Evolutionary conservation across 2,888 invertebrate genomes (phyloP), one percentile per base, ranked within the genome.

Genomic region (Smittia aterrima): DNA sequence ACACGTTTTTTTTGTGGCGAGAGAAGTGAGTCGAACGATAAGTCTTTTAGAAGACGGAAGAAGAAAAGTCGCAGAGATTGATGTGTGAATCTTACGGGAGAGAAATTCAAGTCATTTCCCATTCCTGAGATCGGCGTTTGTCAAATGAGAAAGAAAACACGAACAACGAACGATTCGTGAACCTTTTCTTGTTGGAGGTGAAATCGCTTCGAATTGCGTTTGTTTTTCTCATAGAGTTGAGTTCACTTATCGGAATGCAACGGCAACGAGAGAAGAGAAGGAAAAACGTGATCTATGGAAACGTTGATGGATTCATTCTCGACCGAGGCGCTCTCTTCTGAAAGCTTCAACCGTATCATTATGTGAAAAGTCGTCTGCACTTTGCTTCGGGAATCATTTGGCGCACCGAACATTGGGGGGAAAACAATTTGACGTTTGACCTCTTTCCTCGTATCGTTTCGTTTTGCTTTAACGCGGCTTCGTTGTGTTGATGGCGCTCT

Each of bases 211-310:
- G 16, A n/a, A 13, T 47, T 47, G 47, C 47, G 47, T 47, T 47
- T 47, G 47, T 47, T 47, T 47, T 38, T 47, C 47, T 47, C 47
- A 16, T 11, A 47, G 38, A n/a, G n/a, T n/a, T n/a, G n/a, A n/a
- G n/a, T n/a, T n/a, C n/a, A n/a, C n/a, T 38, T 38, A 38, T 38
- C 38, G n/a, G n/a, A n/a, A n/a, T n/a, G n/a, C n/a, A n/a, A n/a
- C n/a, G n/a, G n/a, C n/a, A n/a, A n/a, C n/a, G n/a, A n/a, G n/a
- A 38, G 38, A 38, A 38, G 38, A 38, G 47, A n/a, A 47, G 16
- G 47, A 47, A 47, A 47, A 47, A 47, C 47, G 47, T 47, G 47
- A 47, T 47, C 47, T 47, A n/a, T 47, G 16, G 16, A 47, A 47
- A 47, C 47, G 47, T 47, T 47, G 38, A 38, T 38, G 38, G 4